Base-by-base conservation (phyloP, 2,888 invertebrate species). In the Tuta absoluta region DNA sequence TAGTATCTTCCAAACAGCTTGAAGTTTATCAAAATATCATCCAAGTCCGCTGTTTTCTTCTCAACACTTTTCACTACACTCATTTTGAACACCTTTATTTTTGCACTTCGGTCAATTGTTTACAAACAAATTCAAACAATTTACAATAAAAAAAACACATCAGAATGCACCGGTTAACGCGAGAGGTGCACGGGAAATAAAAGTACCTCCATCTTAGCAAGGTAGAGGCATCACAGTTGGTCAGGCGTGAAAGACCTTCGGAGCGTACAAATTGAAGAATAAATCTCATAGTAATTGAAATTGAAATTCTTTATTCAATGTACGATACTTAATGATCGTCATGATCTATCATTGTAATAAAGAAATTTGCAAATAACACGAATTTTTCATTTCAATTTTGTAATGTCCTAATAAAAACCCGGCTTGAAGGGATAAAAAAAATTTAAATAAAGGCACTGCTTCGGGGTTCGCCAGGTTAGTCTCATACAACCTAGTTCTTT, bases 11-110 rank as follows among this genome's bases (percentile, higher is more conserved):
- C 73, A 38, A 71, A 77, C 1, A 80, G 65, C 7, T 70, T 73
- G 17, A 79, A 82, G 19, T 76, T 73, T 2, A 71, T 68, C 51
- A 82, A 67, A 21, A 82, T 74, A 65, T 78, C 77, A 17, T 83
- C 82, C 28, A 82, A 69, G 14, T 77, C 75, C 37, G 72, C 66
- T 10, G 59, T 41, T 37, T 68, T 72, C 8, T 66, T 60, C 0
- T 66, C 68, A 3, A 8, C 61, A 23, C 65, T 49, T 11, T 63
- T 58, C 28, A 64, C 65, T 65, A 65, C 66, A 28, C 66, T 68
- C 68, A 69, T 70, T 24, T 66, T 63, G 38, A 5, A 17, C 33
- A 17, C 4, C 33, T 5, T 56, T 33, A 33, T 53, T 56, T n/a
- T 2, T 24, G 4, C 23, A 33, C 1, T 0, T 17, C 8, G 33